Base-by-base conservation (phyloP, 2,888 invertebrate species). In the Ctena decussata region DNA sequence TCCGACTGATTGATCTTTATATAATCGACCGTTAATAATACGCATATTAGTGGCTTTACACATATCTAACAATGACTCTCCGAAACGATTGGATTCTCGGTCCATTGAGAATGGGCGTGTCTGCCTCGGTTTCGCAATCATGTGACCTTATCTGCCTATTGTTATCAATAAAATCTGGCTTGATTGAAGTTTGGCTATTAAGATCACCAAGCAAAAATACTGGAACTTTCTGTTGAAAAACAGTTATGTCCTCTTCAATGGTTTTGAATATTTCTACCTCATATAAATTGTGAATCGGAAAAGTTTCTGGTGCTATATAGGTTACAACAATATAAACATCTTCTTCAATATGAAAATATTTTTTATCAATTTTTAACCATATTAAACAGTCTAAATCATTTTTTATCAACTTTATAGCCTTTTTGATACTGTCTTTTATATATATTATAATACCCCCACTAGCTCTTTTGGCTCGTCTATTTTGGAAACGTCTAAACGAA, bases 11-110 rank as follows among this genome's bases (percentile, higher is more conserved):
- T 41, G 18, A 53, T 78, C 78, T 15, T 21, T 21, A n/a, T 46
- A 35, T 18, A 24, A 37, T 35, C 70, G 30, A 18, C 71, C 78
- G 35, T 78, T 78, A 32, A 49, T 46, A 46, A 77, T 70, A 15
- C 70, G 69, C 15, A 77, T n/a, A 27, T 77, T 77, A 30, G 49
- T n/a, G n/a, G 70, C 30, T 71, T 49, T 71, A 24, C 71, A 78
- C 32, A 78, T 35, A 24, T 78, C 78, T n/a, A 78, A 11, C 21
- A 78, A 37, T 24, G 35, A 21, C 12, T 78, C 71, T 12, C 78
- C 78, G 30, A 78, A 70, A 21, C 78, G 70, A 46, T 78, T 78
- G 12, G 78, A 37, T 8, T 37, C 49, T 37, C 37, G n/a, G 53
- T 78, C 71, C 27, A 35, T 70, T 15, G 71, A 37, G 21, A 27